Evolutionary conservation across 2,888 invertebrate genomes (phyloP).

Genomic region (Apantesis nais): DNA sequence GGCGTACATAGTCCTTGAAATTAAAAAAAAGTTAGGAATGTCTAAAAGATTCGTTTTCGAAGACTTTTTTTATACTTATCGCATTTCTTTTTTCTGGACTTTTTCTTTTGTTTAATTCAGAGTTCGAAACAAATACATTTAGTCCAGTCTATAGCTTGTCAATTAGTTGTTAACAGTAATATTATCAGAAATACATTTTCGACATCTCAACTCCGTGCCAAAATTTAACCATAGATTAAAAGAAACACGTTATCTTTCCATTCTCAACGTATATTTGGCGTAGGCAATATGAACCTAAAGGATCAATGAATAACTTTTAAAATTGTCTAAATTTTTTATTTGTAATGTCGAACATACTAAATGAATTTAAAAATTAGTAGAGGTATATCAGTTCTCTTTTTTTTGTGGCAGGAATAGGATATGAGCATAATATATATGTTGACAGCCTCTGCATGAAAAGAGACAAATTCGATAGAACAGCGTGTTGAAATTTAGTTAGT

Average conservation of each 20-base stretch:
- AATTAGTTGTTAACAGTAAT: background rate
- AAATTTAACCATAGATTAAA: background rate
- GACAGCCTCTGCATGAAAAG: no score
- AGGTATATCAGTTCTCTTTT: no score
- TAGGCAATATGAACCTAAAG: no score
- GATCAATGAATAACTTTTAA: no score
- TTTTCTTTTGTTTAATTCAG: background rate
- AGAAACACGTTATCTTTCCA: background rate
- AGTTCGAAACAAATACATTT: background rate
- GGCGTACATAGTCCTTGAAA: background rate
- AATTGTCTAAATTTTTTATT: no score
- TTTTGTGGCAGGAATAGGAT: no score
- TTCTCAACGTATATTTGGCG: no score
- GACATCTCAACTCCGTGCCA: background rate
- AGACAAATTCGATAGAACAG: no score
- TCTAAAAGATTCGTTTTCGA: background rate
- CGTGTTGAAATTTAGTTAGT: no score
- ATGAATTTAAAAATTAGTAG: no score
- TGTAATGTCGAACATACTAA: no score
- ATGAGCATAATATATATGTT: no score
- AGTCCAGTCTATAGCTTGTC: background rate
- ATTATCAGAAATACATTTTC: background rate
- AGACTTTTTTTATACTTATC: background rate
- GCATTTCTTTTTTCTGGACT: background rate
- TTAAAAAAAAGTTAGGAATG: background rate